A percentile compares a stretch with the other conserved stretches of the same genome.
These are phyloP conservation scores for Heteronetta atricapilla DNA, from an alignment of 2,113 vertebrate genomes.

Conservation along the genomic window DNA sequence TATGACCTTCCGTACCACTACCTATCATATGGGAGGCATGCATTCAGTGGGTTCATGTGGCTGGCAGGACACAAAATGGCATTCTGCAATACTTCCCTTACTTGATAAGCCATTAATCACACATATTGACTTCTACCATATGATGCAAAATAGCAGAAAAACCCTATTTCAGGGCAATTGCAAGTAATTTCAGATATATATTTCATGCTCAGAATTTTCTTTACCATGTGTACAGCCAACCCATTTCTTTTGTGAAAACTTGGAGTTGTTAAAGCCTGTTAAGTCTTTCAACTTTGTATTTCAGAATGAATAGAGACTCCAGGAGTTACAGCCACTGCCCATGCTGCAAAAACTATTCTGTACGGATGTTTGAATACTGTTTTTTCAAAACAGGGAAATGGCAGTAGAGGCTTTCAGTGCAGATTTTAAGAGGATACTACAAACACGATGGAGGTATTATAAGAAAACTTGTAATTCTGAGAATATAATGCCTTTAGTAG, in stretches of 20 bases:
- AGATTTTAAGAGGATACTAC: background rate
- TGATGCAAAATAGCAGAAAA: background rate
- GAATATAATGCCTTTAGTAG: constrained; percentile 14
- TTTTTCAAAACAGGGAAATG: background rate
- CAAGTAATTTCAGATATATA: background rate
- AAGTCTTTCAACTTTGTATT: constrained; percentile 7
- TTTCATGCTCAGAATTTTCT: background rate
- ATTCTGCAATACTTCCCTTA: background rate
- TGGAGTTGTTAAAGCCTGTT: background rate
- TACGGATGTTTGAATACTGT: background rate
- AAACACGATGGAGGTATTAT: background rate
- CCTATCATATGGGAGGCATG: background rate
- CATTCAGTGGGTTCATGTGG: background rate
- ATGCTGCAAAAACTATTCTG: background rate
- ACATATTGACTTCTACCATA: background rate
- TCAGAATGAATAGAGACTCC: background rate
- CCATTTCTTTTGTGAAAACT: background rate
- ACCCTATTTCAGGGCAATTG: background rate
- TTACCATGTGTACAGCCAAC: background rate
- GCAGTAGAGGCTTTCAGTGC: constrained; percentile 2
- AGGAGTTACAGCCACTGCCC: background rate
- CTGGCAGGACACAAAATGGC: background rate
- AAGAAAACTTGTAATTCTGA: constrained; percentile 20
- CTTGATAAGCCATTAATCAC: background rate
- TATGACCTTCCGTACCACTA: background rate